These are phyloP conservation scores for Acanthosepion esculentum DNA, from an alignment of 2,888 invertebrate genomes.

Conservation along the genomic window DNA sequence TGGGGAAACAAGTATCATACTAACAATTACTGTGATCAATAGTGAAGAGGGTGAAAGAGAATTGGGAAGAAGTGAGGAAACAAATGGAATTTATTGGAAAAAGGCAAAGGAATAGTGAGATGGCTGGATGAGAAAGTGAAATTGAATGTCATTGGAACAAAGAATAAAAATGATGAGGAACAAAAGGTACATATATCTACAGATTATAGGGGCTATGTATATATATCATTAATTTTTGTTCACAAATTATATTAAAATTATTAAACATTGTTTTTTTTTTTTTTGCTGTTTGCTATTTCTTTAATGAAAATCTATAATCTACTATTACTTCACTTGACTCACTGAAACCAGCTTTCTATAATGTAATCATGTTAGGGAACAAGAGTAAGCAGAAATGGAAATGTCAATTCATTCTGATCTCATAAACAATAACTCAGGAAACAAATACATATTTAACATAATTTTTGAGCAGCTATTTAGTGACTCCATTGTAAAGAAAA, in stretches of 20 bases:
- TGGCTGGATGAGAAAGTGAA: neutral
- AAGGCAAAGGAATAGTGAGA: neutral
- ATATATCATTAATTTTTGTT: too few relatives aligned
- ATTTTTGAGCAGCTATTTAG: neutral
- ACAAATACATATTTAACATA: neutral
- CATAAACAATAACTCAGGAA: neutral
- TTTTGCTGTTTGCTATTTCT: neutral
- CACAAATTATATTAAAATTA: neutral
- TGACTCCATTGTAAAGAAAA: neutral
- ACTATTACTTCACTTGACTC: neutral
- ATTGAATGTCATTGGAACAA: neutral
- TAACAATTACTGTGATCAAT: neutral
- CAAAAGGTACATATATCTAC: neutral
- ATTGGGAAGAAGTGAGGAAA: neutral
- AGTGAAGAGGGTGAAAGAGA: neutral
- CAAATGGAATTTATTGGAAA: neutral
- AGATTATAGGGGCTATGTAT: too few relatives aligned
- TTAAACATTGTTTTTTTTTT: neutral
- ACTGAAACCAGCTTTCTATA: neutral
- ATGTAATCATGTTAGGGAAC: neutral
- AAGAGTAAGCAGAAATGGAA: neutral
- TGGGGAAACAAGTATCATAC: conserved; percentile 17
- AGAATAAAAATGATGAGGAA: neutral
- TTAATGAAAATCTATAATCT: too few relatives aligned
- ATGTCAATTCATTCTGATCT: neutral